Conservation (phyloP, 2,888 invertebrate species). For the Polia nebulosa region DNA sequence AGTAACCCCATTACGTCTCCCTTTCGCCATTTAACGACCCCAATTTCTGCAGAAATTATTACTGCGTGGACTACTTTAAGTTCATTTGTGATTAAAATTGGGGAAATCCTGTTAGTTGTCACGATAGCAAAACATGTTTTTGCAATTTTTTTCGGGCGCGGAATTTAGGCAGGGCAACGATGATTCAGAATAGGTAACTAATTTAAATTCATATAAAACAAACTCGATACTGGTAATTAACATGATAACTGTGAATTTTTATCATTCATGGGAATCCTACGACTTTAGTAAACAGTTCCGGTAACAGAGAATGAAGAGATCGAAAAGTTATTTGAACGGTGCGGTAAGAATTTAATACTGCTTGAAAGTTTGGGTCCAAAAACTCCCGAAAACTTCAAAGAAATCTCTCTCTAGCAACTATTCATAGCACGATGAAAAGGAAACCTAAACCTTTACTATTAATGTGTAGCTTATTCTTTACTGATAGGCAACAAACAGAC, state of each 20-base stretch:
- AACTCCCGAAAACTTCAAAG: background rate
- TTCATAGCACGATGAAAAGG: background rate
- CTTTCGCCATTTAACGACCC: constrained; percentile 37
- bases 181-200: constrained; percentile 35
- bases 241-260: background rate
- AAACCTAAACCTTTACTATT: background rate
- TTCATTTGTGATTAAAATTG: constrained; percentile 14
- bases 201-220: constrained; percentile 24
- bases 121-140: constrained; percentile 16
- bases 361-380: background rate
- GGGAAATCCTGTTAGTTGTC: constrained; percentile 45
- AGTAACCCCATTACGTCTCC: constrained; percentile 40
- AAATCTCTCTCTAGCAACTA: background rate
- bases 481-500: background rate
- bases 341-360: background rate
- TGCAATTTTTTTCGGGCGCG: constrained; percentile 15
- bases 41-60: constrained; percentile 31
- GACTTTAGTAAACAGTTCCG: background rate
- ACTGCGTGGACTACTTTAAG: constrained; percentile 25
- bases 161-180: constrained; percentile 20
- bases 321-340: background rate
- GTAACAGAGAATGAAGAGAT: background rate
- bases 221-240: constrained; percentile 8
- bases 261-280: constrained; percentile 12
- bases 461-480: background rate